Percentiles rank a stretch among this genome's conserved stretches.
Conservation (phyloP, 1,140 invertebrate genomes). For the Rhyacophila brunnea region DNA sequence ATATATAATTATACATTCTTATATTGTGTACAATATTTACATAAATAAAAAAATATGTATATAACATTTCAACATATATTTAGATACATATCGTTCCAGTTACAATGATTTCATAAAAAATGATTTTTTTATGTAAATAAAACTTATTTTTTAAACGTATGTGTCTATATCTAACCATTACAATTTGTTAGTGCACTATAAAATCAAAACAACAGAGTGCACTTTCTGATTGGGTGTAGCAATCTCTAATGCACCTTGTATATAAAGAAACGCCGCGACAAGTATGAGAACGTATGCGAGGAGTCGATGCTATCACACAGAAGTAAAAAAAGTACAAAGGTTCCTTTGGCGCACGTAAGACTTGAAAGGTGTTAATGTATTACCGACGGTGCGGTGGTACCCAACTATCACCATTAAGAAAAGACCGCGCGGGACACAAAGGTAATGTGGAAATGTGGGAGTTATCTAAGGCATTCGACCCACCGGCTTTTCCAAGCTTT, state of each 20-base stretch:
- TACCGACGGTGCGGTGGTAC: constrained; percentile 24
- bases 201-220: background rate
- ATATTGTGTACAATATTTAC: too few species aligned
- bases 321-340: constrained; percentile 35
- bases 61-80: too few species aligned
- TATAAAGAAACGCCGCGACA: constrained; percentile 28
- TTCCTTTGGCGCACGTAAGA: constrained; percentile 28
- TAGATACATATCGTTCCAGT: too few species aligned
- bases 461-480: constrained; percentile 1
- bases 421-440: constrained; percentile 17
- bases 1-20: too few species aligned
- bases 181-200: too few species aligned
- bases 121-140: too few species aligned
- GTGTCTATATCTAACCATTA: too few species aligned
- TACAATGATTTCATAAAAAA: too few species aligned
- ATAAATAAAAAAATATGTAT: too few species aligned
- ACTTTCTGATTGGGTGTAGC: background rate
- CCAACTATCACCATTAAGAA: constrained; percentile 31
- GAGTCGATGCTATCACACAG: constrained; percentile 28
- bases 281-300: constrained; percentile 12
- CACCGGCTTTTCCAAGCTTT: too few species aligned
- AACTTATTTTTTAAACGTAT: too few species aligned
- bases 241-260: constrained; percentile 31
- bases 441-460: constrained; percentile 17
- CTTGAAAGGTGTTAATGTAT: constrained; percentile 36